These are phyloP conservation scores for Lacanobia oleracea DNA, from an alignment of 2,888 invertebrate species.

Conservation along the genomic window DNA sequence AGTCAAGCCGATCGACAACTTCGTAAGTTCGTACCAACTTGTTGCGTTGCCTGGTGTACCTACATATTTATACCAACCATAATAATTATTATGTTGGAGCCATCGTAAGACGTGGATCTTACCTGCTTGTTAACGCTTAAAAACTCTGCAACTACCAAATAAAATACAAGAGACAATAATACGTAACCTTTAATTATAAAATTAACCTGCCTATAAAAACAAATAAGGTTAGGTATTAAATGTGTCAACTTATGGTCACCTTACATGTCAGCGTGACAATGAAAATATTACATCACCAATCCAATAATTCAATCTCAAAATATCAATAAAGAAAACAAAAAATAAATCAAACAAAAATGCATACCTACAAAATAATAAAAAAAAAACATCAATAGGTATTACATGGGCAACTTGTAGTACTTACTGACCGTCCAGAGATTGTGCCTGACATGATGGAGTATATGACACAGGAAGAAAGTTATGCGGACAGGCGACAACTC, in stretches of 20 bases:
- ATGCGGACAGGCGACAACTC: slow-evolving; percentile 78
- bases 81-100: slow-evolving; percentile 10
- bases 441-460: slow-evolving; percentile 61
- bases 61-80: slow-evolving; percentile 2
- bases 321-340: not conserved
- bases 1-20: slow-evolving; percentile 44
- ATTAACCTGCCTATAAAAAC: not conserved
- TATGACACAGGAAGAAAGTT: slow-evolving; percentile 80
- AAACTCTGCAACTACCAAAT: not conserved
- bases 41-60: slow-evolving; percentile 68
- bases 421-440: not conserved
- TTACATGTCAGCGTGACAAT: slow-evolving; percentile 28
- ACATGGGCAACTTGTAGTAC: not conserved
- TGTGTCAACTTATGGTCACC: not conserved
- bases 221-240: slow-evolving; percentile 6
- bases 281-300: slow-evolving; percentile 1
- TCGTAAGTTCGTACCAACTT: slow-evolving; percentile 66
- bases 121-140: not conserved
- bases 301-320: not conserved
- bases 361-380: slow-evolving; percentile 19
- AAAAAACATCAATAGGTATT: not conserved
- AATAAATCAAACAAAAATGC: slow-evolving; percentile 36
- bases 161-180: not conserved
- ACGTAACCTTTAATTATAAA: slow-evolving; percentile 3
- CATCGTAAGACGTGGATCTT: not conserved